Conservation (phyloP, 2,888 invertebrate genomes). For the Apodemia zela region DNA sequence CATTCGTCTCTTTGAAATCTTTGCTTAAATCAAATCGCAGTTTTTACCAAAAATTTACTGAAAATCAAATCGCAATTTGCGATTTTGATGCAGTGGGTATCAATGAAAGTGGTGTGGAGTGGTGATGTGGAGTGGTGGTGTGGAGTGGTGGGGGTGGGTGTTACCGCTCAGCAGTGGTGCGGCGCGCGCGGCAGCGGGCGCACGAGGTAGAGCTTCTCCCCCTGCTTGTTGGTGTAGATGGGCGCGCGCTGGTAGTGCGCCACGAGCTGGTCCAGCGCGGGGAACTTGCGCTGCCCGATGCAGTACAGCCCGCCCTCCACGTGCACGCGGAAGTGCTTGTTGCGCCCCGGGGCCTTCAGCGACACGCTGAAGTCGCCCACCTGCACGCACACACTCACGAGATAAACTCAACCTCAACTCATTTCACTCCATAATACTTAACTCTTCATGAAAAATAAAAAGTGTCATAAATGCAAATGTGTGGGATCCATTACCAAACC, state of each 20-base stretch:
- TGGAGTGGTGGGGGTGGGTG: not conserved
- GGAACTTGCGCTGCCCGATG: slow-evolving; percentile 99
- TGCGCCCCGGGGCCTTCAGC: slow-evolving; percentile 97
- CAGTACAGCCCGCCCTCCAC: slow-evolving; percentile 95
- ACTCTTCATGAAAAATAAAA: no score
- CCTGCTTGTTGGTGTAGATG: slow-evolving; percentile 98
- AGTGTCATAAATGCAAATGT: not conserved
- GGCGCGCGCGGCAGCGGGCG: slow-evolving; percentile 88
- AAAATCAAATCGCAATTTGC: no score
- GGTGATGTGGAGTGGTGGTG: not conserved
- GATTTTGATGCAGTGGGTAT: no score
- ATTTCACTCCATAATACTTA: no score
- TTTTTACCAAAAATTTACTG: no score
- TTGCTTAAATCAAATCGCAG: no score
- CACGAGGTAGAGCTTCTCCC: slow-evolving; percentile 98
- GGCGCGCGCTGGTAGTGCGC: slow-evolving; percentile 99
- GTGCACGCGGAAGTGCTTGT: slow-evolving; percentile 99
- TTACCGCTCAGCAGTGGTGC: slow-evolving; percentile 49
- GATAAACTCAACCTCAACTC: no score
- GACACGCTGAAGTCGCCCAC: slow-evolving; percentile 99
- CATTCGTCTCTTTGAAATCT: no score
- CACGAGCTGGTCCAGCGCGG: slow-evolving; percentile 96
- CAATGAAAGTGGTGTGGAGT: not conserved
- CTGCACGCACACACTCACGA: slow-evolving; percentile 70
- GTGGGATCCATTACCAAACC: no score